These are phyloP conservation scores for Lethocerus indicus DNA, from an alignment of 1,140 invertebrate genomes.

Conservation along the genomic window DNA sequence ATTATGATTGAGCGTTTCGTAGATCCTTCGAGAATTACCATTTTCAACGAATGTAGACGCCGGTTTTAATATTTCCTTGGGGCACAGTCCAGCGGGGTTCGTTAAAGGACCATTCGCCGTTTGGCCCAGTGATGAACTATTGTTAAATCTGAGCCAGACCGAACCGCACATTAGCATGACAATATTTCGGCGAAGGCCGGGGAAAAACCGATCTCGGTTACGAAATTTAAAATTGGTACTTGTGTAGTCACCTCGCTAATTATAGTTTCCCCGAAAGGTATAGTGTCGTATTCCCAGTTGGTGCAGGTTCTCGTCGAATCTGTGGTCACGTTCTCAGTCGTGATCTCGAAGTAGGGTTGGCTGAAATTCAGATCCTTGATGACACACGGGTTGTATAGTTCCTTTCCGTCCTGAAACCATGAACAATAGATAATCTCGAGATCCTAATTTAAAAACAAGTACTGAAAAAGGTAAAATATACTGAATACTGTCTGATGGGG, in stretches of 20 bases:
- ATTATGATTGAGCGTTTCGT: no score
- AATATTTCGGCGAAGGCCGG: not conserved
- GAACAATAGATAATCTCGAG: no score
- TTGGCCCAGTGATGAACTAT: no score
- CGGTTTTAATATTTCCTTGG: no score
- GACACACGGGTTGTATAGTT: constrained; percentile 13
- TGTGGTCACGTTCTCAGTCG: not conserved
- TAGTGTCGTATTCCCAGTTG: constrained; percentile 38
- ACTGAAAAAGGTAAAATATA: no score
- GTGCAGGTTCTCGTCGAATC: constrained; percentile 24
- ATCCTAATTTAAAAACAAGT: no score
- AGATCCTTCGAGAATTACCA: no score
- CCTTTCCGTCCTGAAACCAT: constrained; percentile 12
- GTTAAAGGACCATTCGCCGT: no score
- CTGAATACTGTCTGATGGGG: no score
- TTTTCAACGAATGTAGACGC: no score
- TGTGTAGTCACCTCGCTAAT: constrained; percentile 32
- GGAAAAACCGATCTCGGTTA: not conserved
- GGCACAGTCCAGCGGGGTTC: no score
- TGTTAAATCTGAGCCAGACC: not conserved
- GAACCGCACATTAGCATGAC: not conserved
- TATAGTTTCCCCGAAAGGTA: constrained; percentile 46
- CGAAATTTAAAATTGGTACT: not conserved
- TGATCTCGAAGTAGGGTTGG: not conserved
- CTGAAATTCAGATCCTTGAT: constrained; percentile 17